Base-by-base conservation (phyloP, 2,888 invertebrate species). In the Eupeodes luniger region DNA sequence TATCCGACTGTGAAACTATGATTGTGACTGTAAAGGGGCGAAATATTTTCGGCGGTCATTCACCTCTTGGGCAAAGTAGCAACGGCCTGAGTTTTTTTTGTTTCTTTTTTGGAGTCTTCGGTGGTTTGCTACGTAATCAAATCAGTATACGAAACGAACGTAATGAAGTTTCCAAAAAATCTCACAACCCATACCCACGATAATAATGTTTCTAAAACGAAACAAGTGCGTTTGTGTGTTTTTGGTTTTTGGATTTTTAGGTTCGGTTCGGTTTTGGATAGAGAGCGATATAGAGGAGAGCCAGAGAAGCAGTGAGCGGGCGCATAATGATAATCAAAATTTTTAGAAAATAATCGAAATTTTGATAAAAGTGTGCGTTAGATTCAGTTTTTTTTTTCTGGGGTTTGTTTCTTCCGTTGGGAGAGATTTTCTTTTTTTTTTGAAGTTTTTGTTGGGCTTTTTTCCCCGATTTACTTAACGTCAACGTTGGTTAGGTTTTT, bases 41-140 rank as follows among this genome's bases (percentile, higher is more conserved):
- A 88, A 82, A 82, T 82, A 90, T 90, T 92, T 93, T 93, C 92
- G 93, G 93, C 92, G 93, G 93, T 93, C 93, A 93, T 93, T 93
- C 92, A 93, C 93, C 92, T 92, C 84, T 19, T 34, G 44, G 62
- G 74, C 67, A 86, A 82, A 86, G 82, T 70, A 79, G 62, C 79
- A 70, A 70, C 79, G 51, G 70, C 44, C 61, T 36, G 70, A n/a
- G 49, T 78, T 49, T 40, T 76, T 62, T 53, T 77, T 66, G 64
- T 79, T 79, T 59, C 34, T 40, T 62, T 44, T 40, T 10, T 16
- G 12, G 57, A 57, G n/a, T 14, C 14, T 62, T 44, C 16, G 40
- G 62, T 51, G 74, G 69, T 69, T 69, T 53, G 70, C 79, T 87
- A 87, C 79, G 86, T 87, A 87, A 87, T 87, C 79, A 64, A 87